Conservation (phyloP, 2,113 vertebrate species). For the Neogale vison region DNA sequence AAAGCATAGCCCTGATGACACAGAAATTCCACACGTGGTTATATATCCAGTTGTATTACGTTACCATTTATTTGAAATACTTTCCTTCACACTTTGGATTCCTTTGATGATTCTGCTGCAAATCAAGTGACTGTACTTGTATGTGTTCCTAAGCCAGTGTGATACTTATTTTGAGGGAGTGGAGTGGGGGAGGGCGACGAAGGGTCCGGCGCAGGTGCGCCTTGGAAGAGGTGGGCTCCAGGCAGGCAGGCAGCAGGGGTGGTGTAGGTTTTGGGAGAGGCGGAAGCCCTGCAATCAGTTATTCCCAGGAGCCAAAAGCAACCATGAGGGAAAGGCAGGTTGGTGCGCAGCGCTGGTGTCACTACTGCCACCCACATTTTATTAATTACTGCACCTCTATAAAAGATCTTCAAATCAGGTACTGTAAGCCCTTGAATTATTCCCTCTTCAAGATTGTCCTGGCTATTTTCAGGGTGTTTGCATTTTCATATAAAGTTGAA, state of each 20-base stretch:
- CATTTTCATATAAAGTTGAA: neutral
- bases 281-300: neutral
- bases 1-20: neutral
- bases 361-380: fast-evolving
- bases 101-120: neutral
- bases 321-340: fast-evolving
- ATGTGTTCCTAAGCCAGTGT: neutral
- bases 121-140: neutral
- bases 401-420: neutral
- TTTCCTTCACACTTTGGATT: neutral
- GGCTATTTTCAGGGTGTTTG: neutral
- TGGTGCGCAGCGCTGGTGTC: fast-evolving
- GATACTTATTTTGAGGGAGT: neutral
- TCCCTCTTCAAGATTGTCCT: neutral
- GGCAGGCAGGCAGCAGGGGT: fast-evolving
- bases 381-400: too few relatives aligned
- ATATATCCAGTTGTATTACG: neutral
- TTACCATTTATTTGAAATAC: neutral
- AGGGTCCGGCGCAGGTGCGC: fast-evolving
- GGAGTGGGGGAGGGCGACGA: fast-evolving
- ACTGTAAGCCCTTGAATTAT: neutral
- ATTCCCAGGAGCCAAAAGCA: fast-evolving
- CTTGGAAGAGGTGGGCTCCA: neutral
- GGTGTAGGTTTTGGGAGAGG: neutral
- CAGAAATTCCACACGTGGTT: neutral